Evolutionary conservation across 2,888 invertebrate genomes (phyloP), one percentile per base, ranked within the genome.

Genomic region (Aplocera efformata): DNA sequence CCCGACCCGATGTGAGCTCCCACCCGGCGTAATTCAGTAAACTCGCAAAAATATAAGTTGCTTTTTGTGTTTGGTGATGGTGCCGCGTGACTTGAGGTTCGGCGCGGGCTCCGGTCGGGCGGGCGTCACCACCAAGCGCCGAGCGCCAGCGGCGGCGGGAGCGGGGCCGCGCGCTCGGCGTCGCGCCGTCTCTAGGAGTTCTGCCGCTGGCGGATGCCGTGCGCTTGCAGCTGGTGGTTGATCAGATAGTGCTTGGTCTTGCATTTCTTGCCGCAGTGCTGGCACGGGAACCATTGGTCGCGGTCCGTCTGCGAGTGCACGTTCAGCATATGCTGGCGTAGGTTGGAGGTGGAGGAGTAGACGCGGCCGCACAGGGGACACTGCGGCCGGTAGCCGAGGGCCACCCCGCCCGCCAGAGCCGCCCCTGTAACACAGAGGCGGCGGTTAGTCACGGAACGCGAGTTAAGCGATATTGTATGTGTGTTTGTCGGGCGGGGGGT

Each of bases 211-310:
- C 92, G 90, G 63, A 93, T 92, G 60, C 93, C 93, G 81, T 93
- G 93, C 55, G 92, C 92, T 83, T 93, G 93, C 59, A 93, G 90
- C 76, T 93, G 92, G 79, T 93, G 93, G 84, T 93, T 93, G 89
- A 92, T 92, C 70, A 93, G 90, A 79, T 93, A 93, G 81, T 93
- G 93, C 82, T 92, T 92, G 66, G 93, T 93, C 86, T 93, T 93
- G 90, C 92, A 92, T 73, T 91, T 91, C 84, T 93, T 93, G 69
- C 92, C 92, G 88, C 93, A 93, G 70, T 92, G 90, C 74, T 91
- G 90, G 84, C 93, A 93, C 67, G 91, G 90, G 70, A 91, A 91
- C 92, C 93, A 92, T 74, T 91, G 90, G 73, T 92, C 92, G 67
- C 91, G 90, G 67, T 92, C 90, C 62, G 92, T 90, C 80, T 91